Evolutionary conservation across 2,797 vertebrate genomes (phyloP).

Genomic region (Remorina albescens): DNA sequence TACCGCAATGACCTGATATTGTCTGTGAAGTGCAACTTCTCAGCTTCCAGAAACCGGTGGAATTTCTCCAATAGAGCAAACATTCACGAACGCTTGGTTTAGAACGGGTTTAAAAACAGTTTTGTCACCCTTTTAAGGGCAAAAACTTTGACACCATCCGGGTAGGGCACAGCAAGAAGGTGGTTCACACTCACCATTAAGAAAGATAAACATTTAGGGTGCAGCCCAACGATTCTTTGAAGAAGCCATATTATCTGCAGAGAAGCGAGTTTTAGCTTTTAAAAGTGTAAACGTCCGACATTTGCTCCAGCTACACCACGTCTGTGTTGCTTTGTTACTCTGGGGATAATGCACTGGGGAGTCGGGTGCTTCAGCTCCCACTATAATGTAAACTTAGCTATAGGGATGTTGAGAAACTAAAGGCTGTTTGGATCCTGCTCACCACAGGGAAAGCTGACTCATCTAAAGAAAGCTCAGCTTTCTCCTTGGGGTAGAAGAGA

Average conservation of each 20-base stretch:
- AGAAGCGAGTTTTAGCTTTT: slow-evolving; percentile 44
- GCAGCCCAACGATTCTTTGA: slow-evolving; percentile 12
- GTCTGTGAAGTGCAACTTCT: no score
- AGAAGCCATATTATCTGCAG: slow-evolving; percentile 23
- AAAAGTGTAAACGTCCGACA: slow-evolving; percentile 33
- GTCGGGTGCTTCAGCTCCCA: slow-evolving; percentile 13
- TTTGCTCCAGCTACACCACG: slow-evolving; percentile 43
- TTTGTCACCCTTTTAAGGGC: slow-evolving; percentile 23
- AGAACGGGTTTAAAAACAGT: no score
- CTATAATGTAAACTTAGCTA: slow-evolving; percentile 18
- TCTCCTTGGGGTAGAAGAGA: slow-evolving; percentile 54
- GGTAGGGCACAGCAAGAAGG: slow-evolving; percentile 35
- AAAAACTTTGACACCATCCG: slow-evolving; percentile 32
- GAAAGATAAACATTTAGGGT: slow-evolving; percentile 51
- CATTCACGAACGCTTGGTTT: no score
- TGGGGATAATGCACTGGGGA: slow-evolving; percentile 23
- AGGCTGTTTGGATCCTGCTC: slow-evolving; percentile 41
- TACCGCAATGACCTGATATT: no score
- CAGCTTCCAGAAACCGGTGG: no score
- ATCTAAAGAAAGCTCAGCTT: slow-evolving; percentile 48
- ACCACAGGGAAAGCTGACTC: slow-evolving; percentile 53
- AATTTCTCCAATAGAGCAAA: no score
- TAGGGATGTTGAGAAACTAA: slow-evolving; percentile 40
- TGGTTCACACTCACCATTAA: slow-evolving; percentile 51
- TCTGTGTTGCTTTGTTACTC: slow-evolving; percentile 35